Conservation (phyloP, 1,140 invertebrate species). For the Euglossa dilemma region DNA sequence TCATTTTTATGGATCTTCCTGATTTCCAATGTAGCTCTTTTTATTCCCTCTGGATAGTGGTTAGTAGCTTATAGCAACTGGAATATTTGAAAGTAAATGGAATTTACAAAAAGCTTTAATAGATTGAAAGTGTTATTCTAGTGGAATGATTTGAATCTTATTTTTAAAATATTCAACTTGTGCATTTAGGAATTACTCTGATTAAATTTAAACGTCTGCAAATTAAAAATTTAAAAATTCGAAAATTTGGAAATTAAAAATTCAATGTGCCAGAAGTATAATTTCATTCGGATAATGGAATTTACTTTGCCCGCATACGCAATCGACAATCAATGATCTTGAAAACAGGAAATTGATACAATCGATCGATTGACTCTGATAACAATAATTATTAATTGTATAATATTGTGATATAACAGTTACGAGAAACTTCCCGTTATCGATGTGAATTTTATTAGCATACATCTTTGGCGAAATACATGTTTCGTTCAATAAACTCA, state of each 20-base stretch:
- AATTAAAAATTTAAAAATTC: neutral
- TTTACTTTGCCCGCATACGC: neutral
- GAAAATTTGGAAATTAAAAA: neutral
- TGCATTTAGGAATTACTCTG: too few species aligned
- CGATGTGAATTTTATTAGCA: neutral
- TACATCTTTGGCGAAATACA: neutral
- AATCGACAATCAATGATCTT: neutral
- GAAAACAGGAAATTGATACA: constrained; percentile 59
- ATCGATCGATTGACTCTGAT: neutral
- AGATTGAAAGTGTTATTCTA: too few species aligned
- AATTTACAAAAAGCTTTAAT: too few species aligned
- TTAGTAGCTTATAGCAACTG: too few species aligned
- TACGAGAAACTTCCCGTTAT: constrained; percentile 2
- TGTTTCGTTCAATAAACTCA: neutral
- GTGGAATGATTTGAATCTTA: too few species aligned
- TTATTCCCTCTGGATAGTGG: too few species aligned
- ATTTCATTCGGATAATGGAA: neutral
- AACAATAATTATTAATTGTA: neutral
- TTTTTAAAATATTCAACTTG: too few species aligned
- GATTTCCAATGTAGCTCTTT: too few species aligned
- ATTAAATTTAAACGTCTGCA: too few species aligned
- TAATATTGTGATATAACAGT: neutral
- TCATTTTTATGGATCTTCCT: too few species aligned
- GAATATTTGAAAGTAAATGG: too few species aligned
- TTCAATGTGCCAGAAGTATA: neutral